These are phyloP conservation scores for Rutpela maculata DNA, from an alignment of 2,888 invertebrate genomes.

Conservation along the genomic window DNA sequence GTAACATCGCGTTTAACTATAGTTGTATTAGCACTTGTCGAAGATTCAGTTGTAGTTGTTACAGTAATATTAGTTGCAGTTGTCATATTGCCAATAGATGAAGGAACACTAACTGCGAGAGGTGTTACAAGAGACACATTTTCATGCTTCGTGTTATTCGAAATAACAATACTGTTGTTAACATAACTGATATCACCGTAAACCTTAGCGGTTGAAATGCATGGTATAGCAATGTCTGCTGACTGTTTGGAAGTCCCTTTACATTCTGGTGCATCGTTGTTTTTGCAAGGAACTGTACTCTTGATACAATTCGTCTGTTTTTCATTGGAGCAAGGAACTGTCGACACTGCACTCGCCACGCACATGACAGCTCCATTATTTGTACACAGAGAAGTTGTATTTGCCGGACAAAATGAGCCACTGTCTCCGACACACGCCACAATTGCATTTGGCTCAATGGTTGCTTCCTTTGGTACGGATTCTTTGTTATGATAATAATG, in stretches of 20 bases:
- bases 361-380: constrained; percentile 71
- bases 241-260: constrained; percentile 59
- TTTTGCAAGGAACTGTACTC: constrained; percentile 67
- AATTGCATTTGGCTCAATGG: constrained; percentile 68
- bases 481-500: constrained; percentile 70
- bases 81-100: constrained; percentile 3
- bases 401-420: constrained; percentile 67
- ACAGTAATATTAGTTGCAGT: constrained; percentile 12
- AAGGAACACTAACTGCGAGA: neutral
- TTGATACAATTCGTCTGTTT: constrained; percentile 66
- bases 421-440: constrained; percentile 68
- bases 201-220: constrained; percentile 67
- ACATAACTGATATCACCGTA: constrained; percentile 61
- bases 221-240: constrained; percentile 65
- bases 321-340: constrained; percentile 66
- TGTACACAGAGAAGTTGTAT: constrained; percentile 70
- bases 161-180: constrained; percentile 61
- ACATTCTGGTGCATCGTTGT: constrained; percentile 65
- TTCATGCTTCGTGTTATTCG: constrained; percentile 24
- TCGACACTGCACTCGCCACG: constrained; percentile 67
- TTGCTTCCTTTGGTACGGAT: constrained; percentile 63
- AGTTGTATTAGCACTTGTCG: constrained; percentile 39
- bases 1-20: constrained; percentile 4
- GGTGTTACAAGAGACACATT: neutral
- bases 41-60: constrained; percentile 45